phyloP scores from a whole-genome alignment of 2,888 invertebrate species.

The Cylindroiulus punctatus region DNA sequence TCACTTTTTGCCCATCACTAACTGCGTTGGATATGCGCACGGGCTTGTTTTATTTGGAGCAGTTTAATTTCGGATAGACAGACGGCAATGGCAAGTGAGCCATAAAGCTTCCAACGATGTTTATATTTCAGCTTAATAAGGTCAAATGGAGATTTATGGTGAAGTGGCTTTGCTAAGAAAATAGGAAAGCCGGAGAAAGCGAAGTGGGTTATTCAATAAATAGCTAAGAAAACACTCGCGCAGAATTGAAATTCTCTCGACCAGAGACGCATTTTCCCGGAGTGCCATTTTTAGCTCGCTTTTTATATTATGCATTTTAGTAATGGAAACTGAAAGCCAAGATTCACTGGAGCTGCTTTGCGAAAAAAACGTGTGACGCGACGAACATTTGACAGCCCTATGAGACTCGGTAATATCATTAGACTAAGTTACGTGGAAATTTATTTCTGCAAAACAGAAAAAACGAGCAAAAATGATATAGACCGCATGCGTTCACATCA shows the following conservation, averaged over 20 bases:
- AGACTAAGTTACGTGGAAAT: background rate
- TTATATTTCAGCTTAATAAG: conserved; percentile 11
- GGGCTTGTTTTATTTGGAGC: background rate
- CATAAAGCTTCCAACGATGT: conserved; percentile 10
- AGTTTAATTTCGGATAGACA: background rate
- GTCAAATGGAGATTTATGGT: conserved; percentile 18
- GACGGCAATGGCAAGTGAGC: background rate
- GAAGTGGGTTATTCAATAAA: conserved; percentile 18
- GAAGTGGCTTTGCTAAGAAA: conserved; percentile 10
- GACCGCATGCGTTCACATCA: background rate
- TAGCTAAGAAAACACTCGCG: background rate
- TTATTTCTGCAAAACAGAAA: background rate
- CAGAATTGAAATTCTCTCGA: background rate
- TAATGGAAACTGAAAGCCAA: conserved; percentile 26
- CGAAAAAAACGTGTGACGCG: background rate
- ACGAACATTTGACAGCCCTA: background rate
- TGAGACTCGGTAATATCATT: background rate
- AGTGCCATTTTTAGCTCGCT: background rate
- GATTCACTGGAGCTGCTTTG: background rate
- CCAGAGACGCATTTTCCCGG: background rate
- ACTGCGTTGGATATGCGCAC: background rate
- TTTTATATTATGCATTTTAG: conserved; percentile 14
- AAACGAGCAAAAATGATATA: background rate
- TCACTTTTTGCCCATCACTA: background rate
- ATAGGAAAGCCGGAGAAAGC: background rate